A percentile compares a stretch with the other conserved stretches of the same genome.
Conservation (phyloP, 2,113 vertebrate genomes). For the Epinephelus moara region DNA sequence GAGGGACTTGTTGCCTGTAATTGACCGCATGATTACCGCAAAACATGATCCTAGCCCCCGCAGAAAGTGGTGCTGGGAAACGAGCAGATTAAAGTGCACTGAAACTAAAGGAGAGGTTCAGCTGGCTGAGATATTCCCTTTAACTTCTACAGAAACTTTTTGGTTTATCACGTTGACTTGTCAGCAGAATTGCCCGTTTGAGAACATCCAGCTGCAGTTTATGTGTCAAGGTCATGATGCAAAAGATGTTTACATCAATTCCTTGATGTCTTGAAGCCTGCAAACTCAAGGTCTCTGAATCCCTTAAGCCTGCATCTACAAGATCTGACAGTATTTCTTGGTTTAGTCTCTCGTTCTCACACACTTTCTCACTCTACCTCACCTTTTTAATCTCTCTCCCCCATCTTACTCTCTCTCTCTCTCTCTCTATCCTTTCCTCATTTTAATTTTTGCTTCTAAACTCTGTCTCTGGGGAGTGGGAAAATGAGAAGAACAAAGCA, state of each 20-base stretch:
- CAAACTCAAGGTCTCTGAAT: slow-evolving; percentile 16
- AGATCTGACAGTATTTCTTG: slow-evolving; percentile 41
- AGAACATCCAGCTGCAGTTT: not conserved
- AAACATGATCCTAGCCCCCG: slow-evolving; percentile 59
- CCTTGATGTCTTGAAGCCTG: not conserved
- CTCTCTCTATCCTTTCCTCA: slow-evolving; percentile 58
- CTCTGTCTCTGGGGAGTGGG: slow-evolving; percentile 85
- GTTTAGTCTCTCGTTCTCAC: slow-evolving; percentile 39
- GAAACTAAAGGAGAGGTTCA: slow-evolving; percentile 4
- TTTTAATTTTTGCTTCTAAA: slow-evolving; percentile 76
- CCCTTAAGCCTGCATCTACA: slow-evolving; percentile 15
- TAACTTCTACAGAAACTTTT: not conserved
- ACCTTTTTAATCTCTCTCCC: slow-evolving; percentile 54
- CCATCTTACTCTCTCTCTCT: slow-evolving; percentile 20
- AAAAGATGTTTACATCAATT: slow-evolving; percentile 18
- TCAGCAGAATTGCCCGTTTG: not conserved
- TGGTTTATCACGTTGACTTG: not conserved
- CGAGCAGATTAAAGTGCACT: slow-evolving; percentile 2
- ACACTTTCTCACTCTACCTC: slow-evolving; percentile 51
- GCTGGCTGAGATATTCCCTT: not conserved
- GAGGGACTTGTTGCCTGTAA: slow-evolving; percentile 69
- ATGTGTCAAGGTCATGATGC: slow-evolving; percentile 35
- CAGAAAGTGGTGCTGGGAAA: slow-evolving; percentile 27
- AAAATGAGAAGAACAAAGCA: slow-evolving; percentile 87
- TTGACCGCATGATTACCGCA: slow-evolving; percentile 68